phyloP scores from a whole-genome alignment of 2,888 invertebrate species.

The Scrobipalpa atriplicella region DNA sequence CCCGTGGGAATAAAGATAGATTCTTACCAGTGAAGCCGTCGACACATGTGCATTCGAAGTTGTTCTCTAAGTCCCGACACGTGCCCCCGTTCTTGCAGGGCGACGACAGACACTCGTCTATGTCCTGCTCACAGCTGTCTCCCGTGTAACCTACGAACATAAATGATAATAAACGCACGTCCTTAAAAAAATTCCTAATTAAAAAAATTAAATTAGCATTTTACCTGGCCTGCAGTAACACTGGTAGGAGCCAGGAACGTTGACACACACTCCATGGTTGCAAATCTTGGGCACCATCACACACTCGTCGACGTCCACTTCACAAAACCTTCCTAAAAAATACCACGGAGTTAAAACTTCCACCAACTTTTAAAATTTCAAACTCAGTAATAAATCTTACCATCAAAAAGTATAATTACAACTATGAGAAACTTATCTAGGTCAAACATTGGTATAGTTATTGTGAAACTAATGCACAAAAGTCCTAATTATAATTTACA shows the following conservation, averaged over 20 bases:
- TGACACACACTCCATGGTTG: slow-evolving; percentile 92
- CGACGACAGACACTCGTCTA: slow-evolving; percentile 93
- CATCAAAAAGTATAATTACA: slow-evolving; percentile 11
- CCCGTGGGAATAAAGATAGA: neutral
- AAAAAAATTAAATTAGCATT: no score
- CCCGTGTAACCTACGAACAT: slow-evolving; percentile 87
- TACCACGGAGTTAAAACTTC: neutral
- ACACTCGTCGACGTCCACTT: slow-evolving; percentile 90
- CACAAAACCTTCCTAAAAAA: slow-evolving; percentile 77
- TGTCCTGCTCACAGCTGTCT: slow-evolving; percentile 91
- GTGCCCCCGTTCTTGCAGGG: slow-evolving; percentile 93
- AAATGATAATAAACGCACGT: neutral
- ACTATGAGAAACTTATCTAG: slow-evolving; percentile 2
- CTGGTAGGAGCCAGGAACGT: slow-evolving; percentile 88
- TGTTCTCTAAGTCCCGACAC: slow-evolving; percentile 92
- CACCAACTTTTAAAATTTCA: neutral
- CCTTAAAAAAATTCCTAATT: no score
- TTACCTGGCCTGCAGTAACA: slow-evolving; percentile 92
- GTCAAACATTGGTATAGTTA: slow-evolving; percentile 16
- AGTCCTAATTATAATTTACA: slow-evolving; percentile 5
- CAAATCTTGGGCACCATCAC: slow-evolving; percentile 84
- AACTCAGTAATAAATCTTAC: neutral
- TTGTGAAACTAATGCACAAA: slow-evolving; percentile 10
- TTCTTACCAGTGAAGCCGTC: slow-evolving; percentile 87
- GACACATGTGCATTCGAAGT: slow-evolving; percentile 91